phyloP scores from a whole-genome alignment of 2,113 vertebrate genomes.

The Neolamprologus caudopunctatus region DNA sequence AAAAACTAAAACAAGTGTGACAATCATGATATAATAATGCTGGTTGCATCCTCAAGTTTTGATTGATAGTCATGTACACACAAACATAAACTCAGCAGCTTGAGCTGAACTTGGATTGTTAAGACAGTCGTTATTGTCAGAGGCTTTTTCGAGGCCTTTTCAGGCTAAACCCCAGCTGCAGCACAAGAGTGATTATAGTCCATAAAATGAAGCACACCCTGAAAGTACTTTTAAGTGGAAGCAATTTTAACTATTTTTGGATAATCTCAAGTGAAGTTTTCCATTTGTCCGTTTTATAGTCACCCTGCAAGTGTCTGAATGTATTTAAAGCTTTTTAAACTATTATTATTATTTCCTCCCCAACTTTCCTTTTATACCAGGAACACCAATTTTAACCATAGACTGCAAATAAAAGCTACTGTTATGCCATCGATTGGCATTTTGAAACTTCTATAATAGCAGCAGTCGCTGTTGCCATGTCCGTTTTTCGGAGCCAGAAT shows the following conservation, averaged over 20 bases:
- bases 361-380: neutral
- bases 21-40: slow-evolving; percentile 17
- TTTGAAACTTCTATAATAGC: neutral
- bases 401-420: neutral
- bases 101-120: neutral
- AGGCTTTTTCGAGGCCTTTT: neutral
- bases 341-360: neutral
- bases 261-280: neutral
- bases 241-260: neutral
- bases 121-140: neutral
- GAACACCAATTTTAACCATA: neutral
- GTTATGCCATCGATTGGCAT: neutral
- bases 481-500: neutral
- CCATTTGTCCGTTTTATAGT: neutral
- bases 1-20: neutral
- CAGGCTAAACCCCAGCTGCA: neutral
- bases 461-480: neutral
- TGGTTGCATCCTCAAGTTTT: neutral
- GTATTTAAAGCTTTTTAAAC: neutral
- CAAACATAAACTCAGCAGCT: neutral
- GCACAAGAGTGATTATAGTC: neutral
- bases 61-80: neutral
- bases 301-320: neutral
- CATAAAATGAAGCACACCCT: neutral
- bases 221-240: neutral